A percentile compares a stretch with the other conserved stretches of the same genome.
phyloP scores from a whole-genome alignment of 2,888 invertebrate species.

The Dioctria linearis region DNA sequence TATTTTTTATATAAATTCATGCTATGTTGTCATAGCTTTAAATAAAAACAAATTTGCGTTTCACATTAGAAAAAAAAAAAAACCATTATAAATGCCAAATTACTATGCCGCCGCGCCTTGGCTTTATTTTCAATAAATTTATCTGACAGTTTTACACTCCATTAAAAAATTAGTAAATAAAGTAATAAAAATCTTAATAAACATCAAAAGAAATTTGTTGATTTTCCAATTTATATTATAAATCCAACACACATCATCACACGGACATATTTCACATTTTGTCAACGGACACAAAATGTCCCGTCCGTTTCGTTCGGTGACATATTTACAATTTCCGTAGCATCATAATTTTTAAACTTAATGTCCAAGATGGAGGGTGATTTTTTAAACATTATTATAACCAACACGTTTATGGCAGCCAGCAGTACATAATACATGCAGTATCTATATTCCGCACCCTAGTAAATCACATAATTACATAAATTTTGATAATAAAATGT shows the following conservation, averaged over 20 bases:
- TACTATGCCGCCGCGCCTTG: neutral
- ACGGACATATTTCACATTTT: slow-evolving; percentile 25
- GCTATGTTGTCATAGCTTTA: too few species aligned
- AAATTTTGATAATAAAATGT: slow-evolving; percentile 48
- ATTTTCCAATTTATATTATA: slow-evolving; percentile 42
- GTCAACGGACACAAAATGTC: slow-evolving; percentile 21
- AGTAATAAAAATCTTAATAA: slow-evolving; percentile 23
- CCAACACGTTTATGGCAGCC: neutral
- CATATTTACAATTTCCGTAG: slow-evolving; percentile 44
- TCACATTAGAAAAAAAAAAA: too few species aligned
- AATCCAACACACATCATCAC: neutral
- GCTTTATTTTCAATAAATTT: neutral
- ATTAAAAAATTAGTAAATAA: slow-evolving; percentile 37
- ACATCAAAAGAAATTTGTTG: slow-evolving; percentile 48
- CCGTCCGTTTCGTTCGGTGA: neutral
- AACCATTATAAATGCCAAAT: too few species aligned
- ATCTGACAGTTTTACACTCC: slow-evolving; percentile 45
- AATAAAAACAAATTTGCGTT: too few species aligned
- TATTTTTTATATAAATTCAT: too few species aligned
- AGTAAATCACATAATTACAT: slow-evolving; percentile 51
- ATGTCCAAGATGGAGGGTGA: slow-evolving; percentile 33
- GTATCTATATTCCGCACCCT: slow-evolving; percentile 28
- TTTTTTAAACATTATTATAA: too few species aligned
- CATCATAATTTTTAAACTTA: neutral
- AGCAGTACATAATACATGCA: neutral